Percentiles rank a stretch among this genome's conserved stretches.
These are phyloP conservation scores for Drosophila carrolli DNA, from an alignment of 1,140 invertebrate genomes.

Conservation along the genomic window DNA sequence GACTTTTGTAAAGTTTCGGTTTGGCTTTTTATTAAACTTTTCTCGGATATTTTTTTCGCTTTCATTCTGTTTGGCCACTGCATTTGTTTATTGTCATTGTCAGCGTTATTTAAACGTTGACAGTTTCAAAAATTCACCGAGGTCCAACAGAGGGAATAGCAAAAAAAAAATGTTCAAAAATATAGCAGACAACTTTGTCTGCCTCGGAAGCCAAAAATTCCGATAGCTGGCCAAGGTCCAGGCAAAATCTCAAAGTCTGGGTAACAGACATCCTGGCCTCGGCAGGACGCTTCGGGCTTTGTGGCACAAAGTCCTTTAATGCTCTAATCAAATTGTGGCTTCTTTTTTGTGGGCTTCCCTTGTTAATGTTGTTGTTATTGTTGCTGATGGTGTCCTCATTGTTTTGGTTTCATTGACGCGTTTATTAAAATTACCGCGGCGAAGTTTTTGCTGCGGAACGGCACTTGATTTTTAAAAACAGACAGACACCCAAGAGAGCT, in stretches of 20 bases:
- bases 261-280: constrained; percentile 22
- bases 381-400: constrained; percentile 66
- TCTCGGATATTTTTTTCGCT: constrained; percentile 12
- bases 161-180: constrained; percentile 33
- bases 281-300: constrained; percentile 67
- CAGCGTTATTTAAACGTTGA: constrained; percentile 81
- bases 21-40: constrained; percentile 46
- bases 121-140: constrained; percentile 57
- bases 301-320: constrained; percentile 79
- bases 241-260: constrained; percentile 19
- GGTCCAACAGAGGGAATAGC: constrained; percentile 11
- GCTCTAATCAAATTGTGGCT: constrained; percentile 82
- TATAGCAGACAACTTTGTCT: constrained; percentile 69
- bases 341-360: constrained; percentile 65
- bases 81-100: constrained; percentile 82
- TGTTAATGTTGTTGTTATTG: constrained; percentile 51
- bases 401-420: constrained; percentile 81
- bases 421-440: constrained; percentile 79
- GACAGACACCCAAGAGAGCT: constrained; percentile 15
- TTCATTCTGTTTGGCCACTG: constrained; percentile 47
- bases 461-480: constrained; percentile 66
- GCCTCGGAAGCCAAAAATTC: constrained; percentile 33
- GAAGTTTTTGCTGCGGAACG: constrained; percentile 60
- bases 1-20: constrained; percentile 66
- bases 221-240: constrained; percentile 43